Evolutionary conservation across 2,888 invertebrate species (phyloP).

Genomic region (Phrixothrix hirtus): DNA sequence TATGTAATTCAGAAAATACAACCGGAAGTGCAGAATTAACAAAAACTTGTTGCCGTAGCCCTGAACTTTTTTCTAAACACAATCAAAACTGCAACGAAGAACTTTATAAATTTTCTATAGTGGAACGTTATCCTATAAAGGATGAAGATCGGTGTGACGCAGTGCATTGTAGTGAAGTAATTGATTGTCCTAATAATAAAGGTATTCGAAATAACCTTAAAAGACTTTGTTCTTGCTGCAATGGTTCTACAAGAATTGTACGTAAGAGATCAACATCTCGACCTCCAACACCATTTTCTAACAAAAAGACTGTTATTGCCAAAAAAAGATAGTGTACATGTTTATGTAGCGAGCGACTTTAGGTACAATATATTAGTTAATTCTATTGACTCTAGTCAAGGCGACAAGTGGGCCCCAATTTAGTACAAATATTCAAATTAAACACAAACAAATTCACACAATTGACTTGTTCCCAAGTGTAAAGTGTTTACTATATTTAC

Average conservation of each 20-base stretch:
- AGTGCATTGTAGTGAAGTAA: slow-evolving; percentile 44
- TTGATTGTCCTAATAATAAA: slow-evolving; percentile 47
- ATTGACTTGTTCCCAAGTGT: slow-evolving; percentile 32
- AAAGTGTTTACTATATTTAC: slow-evolving; percentile 52
- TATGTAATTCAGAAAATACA: slow-evolving; percentile 53
- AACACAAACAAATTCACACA: slow-evolving; percentile 5
- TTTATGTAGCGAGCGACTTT: slow-evolving; percentile 31
- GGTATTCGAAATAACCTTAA: slow-evolving; percentile 50
- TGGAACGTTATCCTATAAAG: slow-evolving; percentile 43
- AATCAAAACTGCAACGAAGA: slow-evolving; percentile 42
- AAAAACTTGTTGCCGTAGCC: slow-evolving; percentile 42
- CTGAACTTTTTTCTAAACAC: slow-evolving; percentile 39
- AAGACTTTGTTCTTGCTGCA: slow-evolving; percentile 53
- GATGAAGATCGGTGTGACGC: slow-evolving; percentile 46
- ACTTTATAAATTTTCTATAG: slow-evolving; percentile 44
- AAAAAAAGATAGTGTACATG: slow-evolving; percentile 55
- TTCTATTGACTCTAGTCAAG: slow-evolving; percentile 44
- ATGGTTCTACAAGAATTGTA: slow-evolving; percentile 41
- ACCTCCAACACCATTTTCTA: slow-evolving; percentile 49
- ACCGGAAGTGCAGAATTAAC: slow-evolving; percentile 47
- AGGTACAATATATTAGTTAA: slow-evolving; percentile 42
- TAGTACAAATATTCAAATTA: slow-evolving; percentile 53
- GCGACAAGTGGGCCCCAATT: slow-evolving; percentile 49
- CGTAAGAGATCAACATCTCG: slow-evolving; percentile 48
- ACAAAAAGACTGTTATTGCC: slow-evolving; percentile 52